These are phyloP conservation scores for Mantis religiosa DNA, from an alignment of 2,888 invertebrate species.

Conservation along the genomic window DNA sequence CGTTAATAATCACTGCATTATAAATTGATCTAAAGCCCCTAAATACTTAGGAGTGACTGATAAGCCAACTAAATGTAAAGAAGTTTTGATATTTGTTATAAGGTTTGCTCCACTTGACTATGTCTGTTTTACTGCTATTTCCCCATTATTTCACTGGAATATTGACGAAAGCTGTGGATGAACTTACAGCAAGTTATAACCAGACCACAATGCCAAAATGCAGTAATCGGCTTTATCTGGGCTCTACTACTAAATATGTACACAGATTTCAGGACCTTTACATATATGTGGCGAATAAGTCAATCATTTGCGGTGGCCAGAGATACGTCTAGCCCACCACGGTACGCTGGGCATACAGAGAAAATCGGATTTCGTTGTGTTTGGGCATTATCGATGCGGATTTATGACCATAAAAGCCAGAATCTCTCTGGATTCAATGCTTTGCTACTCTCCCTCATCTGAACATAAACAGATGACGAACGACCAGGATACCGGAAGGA, in stretches of 20 bases:
- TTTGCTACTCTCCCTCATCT: neutral
- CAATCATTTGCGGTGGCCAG: neutral
- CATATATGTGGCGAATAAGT: neutral
- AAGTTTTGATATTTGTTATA: too few relatives aligned
- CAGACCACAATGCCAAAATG: neutral
- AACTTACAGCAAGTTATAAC: neutral
- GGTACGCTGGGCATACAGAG: neutral
- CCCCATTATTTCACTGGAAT: too few relatives aligned
- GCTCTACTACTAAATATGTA: neutral
- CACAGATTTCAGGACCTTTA: neutral
- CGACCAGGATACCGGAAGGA: neutral
- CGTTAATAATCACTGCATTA: too few relatives aligned
- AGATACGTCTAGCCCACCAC: neutral
- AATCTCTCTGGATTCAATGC: neutral
- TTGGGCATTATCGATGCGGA: neutral
- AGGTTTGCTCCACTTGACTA: too few relatives aligned
- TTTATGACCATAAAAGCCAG: neutral
- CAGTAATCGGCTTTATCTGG: neutral
- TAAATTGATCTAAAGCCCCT: too few relatives aligned
- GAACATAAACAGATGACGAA: neutral
- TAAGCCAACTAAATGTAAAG: too few relatives aligned
- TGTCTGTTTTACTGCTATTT: too few relatives aligned
- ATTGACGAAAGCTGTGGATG: too few relatives aligned
- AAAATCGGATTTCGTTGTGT: neutral
- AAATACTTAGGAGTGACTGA: too few relatives aligned